Evolutionary conservation across 2,797 vertebrate genomes (phyloP).

Genomic region (Dryobates pubescens): DNA sequence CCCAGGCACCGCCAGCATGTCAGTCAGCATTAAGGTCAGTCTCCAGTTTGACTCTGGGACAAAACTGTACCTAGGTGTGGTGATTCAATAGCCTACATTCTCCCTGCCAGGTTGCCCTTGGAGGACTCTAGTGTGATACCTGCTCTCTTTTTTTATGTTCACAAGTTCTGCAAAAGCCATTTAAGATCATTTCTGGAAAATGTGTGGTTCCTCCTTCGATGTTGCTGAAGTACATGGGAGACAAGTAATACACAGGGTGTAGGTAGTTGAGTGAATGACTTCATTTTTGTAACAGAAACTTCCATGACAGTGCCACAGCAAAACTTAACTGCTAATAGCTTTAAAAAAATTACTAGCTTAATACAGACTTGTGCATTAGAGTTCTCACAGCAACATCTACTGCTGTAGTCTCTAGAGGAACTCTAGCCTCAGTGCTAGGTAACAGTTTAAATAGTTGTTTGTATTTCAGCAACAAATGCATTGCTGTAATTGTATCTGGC

Average conservation of each 20-base stretch:
- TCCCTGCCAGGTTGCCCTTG: fast-evolving
- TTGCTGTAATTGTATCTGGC: background rate
- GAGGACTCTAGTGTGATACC: background rate
- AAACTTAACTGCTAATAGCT: background rate
- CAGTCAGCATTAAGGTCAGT: fast-evolving
- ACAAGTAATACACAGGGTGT: background rate
- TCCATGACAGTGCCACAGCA: background rate
- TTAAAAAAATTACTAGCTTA: background rate
- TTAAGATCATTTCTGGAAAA: background rate
- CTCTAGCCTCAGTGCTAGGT: background rate
- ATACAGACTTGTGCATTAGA: background rate
- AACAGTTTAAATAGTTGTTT: background rate
- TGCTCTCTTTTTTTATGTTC: background rate
- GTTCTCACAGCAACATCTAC: background rate
- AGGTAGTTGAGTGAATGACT: background rate
- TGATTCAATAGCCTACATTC: background rate
- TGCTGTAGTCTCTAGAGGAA: background rate
- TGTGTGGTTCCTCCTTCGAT: background rate
- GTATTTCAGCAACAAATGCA: background rate
- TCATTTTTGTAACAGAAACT: background rate
- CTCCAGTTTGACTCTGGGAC: background rate
- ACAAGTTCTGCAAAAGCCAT: background rate
- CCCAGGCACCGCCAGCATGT: fast-evolving
- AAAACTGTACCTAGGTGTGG: background rate
- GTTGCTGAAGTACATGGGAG: background rate